Base-by-base conservation (phyloP, 1,140 invertebrate genomes). In the Steinernema feltiae region DNA sequence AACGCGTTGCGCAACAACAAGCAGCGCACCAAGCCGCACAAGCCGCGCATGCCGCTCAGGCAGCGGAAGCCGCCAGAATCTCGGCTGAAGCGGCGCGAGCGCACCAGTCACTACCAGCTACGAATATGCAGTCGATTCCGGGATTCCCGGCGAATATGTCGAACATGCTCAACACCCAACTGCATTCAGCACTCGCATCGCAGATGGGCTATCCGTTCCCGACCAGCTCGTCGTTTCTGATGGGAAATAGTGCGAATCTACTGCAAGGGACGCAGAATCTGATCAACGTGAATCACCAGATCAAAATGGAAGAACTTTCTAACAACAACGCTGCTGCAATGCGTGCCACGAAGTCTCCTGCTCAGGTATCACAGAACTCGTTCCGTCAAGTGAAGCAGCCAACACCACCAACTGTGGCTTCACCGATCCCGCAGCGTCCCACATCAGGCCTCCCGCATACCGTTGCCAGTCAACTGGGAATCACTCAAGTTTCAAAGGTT, bases 1-100 rank as follows among this genome's bases (percentile, higher is more conserved):
- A 17, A 27, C 69, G 27, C 76, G 69, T 31, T 32, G 76, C 35
- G 69, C 76, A 74, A 18, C 75, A 76, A 24, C 73, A 74, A 29
- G 41, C 63, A 18, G 69, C 78, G 29, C 53, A 69, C 63, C 48
- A 76, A 15, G 31, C 69, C 7, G 70, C 79, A 29, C 27, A 46
- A 32, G 72, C 72, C 31, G 76, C 69, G 21, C 15, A 76, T 18
- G 32, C 71, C 15, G 53, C 53, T 21, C 12, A 21, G 7, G 53
- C 53, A 63, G 53, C 53, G 7, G 53, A 63, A 63, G 53, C 53
- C 15, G 53, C 53, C 7, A n/a, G n/a, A n/a, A n/a, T n/a, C n/a
- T n/a, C n/a, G n/a, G n/a, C n/a, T 21, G 53, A 63, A 3, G 15
- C 53, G 53, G 7, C 35, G 35, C 35, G 35, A 41, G n/a, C 41